Evolutionary conservation across 1,140 invertebrate species (phyloP).

Genomic region (Danaus melanippus): DNA sequence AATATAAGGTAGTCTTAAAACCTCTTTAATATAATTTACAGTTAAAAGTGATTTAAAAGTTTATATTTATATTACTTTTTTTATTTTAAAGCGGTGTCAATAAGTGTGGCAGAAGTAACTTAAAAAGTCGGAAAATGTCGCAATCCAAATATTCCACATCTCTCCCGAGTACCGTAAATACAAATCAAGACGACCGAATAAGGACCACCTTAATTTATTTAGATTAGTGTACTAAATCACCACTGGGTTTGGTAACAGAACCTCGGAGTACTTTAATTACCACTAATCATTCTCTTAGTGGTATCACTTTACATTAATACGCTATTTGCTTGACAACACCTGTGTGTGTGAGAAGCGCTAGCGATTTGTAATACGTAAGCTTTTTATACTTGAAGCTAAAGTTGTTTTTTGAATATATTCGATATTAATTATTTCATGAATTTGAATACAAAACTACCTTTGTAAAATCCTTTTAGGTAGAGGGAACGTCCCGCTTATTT

Average conservation of each 20-base stretch:
- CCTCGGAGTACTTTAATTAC: constrained; percentile 24
- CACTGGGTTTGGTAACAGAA: constrained; percentile 5
- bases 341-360: constrained; percentile 4
- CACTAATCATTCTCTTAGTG: constrained; percentile 38
- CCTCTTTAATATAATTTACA: no score
- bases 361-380: neutral
- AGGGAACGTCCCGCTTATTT: no score
- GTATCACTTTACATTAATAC: constrained; percentile 34
- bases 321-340: constrained; percentile 13
- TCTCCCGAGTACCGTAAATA: constrained; percentile 3
- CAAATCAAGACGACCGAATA: constrained; percentile 2
- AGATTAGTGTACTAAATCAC: neutral
- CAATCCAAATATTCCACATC: neutral
- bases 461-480: no score
- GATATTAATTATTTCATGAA: neutral
- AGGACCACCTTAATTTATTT: neutral
- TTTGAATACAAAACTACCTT: neutral
- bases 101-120: no score
- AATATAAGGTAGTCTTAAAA: no score
- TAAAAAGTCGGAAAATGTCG: no score
- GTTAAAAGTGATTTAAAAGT: no score
- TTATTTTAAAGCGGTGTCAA: no score
- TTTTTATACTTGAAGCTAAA: neutral
- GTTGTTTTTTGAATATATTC: neutral
- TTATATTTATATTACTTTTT: no score